phyloP scores from a whole-genome alignment of 2,797 vertebrate species.

The Gallinago stenura region DNA sequence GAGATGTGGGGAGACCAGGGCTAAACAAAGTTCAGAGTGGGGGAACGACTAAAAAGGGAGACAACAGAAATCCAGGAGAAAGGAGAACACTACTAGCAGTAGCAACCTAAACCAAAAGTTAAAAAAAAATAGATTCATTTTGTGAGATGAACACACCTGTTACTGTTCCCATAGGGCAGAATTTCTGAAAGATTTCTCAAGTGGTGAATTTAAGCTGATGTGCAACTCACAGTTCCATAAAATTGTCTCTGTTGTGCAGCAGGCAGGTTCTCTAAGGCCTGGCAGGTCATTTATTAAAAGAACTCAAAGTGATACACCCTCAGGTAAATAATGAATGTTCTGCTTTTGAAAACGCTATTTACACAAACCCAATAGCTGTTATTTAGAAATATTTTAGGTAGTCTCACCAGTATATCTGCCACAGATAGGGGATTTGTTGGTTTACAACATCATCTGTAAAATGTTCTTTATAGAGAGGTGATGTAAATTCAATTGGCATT shows the following conservation, averaged over 20 bases:
- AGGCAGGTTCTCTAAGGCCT: not conserved
- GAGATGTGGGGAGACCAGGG: not conserved
- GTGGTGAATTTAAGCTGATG: not conserved
- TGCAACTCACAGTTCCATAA: not conserved
- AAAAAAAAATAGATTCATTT: not conserved
- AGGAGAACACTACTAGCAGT: not conserved
- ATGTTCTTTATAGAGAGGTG: slow-evolving; percentile 81
- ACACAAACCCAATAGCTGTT: not conserved
- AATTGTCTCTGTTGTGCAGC: not conserved
- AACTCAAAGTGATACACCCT: not conserved
- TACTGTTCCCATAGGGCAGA: not conserved
- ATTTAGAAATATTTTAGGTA: slow-evolving; percentile 29
- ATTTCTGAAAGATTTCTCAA: slow-evolving; percentile 2
- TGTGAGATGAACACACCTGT: not conserved
- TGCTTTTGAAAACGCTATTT: not conserved
- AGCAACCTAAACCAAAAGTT: not conserved
- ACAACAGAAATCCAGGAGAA: not conserved
- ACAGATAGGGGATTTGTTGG: slow-evolving; percentile 88
- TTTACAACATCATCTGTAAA: slow-evolving; percentile 83
- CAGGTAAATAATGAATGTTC: not conserved
- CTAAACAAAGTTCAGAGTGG: not conserved
- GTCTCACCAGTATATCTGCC: slow-evolving; percentile 91
- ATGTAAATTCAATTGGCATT: slow-evolving; percentile 81
- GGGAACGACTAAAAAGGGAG: not conserved
- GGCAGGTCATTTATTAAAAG: not conserved